These are phyloP conservation scores for Panopea generosa DNA, from an alignment of 2,888 invertebrate genomes.

Conservation along the genomic window DNA sequence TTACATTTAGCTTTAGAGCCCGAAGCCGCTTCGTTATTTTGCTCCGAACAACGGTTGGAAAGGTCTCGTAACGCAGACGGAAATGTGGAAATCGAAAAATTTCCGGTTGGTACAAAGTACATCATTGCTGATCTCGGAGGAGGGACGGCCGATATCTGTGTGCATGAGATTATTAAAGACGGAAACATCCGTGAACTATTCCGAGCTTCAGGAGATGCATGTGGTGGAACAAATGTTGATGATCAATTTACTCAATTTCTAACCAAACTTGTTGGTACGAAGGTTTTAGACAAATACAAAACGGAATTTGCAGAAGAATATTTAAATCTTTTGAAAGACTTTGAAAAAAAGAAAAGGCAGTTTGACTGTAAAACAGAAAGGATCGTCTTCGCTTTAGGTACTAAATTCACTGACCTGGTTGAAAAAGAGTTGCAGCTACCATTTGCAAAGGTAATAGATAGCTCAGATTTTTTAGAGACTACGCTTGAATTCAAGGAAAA, in stretches of 20 bases:
- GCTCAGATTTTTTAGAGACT: no score
- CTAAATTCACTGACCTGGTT: background rate
- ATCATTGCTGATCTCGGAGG: slow-evolving; percentile 4
- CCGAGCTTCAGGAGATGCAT: background rate
- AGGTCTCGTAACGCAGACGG: no score
- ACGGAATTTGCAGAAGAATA: background rate
- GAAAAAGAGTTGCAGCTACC: background rate
- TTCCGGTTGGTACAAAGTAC: background rate
- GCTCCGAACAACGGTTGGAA: no score
- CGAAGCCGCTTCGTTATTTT: background rate
- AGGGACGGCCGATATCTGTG: slow-evolving; percentile 5
- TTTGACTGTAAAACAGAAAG: background rate
- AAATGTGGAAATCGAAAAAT: background rate
- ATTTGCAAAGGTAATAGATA: no score
- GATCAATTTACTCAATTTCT: background rate
- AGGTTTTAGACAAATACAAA: background rate
- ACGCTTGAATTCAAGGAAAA: no score
- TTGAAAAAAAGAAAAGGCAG: background rate
- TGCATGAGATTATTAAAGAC: background rate
- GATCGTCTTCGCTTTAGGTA: background rate
- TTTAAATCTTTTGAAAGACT: background rate
- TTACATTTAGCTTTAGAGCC: slow-evolving; percentile 2
- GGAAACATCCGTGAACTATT: background rate
- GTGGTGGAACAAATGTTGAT: background rate
- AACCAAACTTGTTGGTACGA: background rate